phyloP scores from a whole-genome alignment of 2,113 vertebrate genomes.

The Nycticryphes semicollaris region DNA sequence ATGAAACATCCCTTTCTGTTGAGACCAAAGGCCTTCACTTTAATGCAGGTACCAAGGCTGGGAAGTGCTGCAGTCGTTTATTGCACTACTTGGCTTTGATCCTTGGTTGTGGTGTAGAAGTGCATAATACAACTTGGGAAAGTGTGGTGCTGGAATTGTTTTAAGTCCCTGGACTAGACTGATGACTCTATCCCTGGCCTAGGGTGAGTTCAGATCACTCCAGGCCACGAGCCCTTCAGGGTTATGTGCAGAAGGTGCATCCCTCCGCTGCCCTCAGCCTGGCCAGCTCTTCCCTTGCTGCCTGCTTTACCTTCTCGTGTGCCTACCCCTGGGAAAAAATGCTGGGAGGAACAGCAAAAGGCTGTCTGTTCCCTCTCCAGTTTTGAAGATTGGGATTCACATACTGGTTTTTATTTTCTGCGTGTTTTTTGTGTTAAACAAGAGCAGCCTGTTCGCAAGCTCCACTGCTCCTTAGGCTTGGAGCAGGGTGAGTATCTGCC shows the following conservation, averaged over 20 bases:
- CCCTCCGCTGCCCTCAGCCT: background rate
- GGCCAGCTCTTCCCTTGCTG: background rate
- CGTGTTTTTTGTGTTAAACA: background rate
- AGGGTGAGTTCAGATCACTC: background rate
- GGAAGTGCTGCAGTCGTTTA: background rate
- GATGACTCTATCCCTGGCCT: background rate
- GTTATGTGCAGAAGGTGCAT: background rate
- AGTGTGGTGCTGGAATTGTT: background rate
- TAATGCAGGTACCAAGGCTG: background rate
- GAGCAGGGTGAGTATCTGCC: background rate
- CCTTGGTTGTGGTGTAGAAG: background rate
- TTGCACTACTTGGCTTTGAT: conserved; percentile 40
- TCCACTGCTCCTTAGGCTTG: background rate
- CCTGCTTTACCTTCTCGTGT: background rate
- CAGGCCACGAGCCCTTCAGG: background rate
- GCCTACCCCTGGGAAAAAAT: background rate
- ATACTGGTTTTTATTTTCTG: background rate
- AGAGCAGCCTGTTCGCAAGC: background rate
- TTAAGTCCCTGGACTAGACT: background rate
- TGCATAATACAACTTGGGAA: background rate
- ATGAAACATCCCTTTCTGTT: background rate
- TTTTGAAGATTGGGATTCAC: background rate
- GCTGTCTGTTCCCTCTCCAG: background rate
- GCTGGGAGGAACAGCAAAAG: background rate
- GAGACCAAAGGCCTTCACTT: background rate